phyloP scores from a whole-genome alignment of 2,888 invertebrate species.

The Auanema sp. region DNA sequence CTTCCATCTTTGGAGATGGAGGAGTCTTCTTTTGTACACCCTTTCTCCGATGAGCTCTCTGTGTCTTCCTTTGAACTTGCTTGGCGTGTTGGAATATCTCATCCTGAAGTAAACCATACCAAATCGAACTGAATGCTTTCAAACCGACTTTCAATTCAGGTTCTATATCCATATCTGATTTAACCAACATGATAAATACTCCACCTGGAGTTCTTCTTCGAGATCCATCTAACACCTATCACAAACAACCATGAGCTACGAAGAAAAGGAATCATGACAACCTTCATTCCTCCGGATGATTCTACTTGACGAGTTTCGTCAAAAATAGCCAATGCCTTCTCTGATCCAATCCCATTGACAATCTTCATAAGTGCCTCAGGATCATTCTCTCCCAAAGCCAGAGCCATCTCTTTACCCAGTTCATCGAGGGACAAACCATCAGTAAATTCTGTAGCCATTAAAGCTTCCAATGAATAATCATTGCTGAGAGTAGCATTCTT shows the following conservation, averaged over 20 bases:
- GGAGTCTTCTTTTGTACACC: too few relatives aligned
- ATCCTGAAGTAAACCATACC: not conserved
- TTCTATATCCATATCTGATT: slow-evolving; percentile 32
- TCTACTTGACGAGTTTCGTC: slow-evolving; percentile 52
- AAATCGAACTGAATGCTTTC: not conserved
- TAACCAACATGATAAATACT: slow-evolving; percentile 55
- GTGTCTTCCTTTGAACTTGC: slow-evolving; percentile 24
- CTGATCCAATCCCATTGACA: slow-evolving; percentile 43
- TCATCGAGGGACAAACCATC: slow-evolving; percentile 23
- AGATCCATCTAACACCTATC: slow-evolving; percentile 38
- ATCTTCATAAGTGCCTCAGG: slow-evolving; percentile 43
- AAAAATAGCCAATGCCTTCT: slow-evolving; percentile 45
- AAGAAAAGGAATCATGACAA: slow-evolving; percentile 11
- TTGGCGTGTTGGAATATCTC: not conserved
- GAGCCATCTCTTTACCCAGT: slow-evolving; percentile 33
- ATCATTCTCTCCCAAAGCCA: slow-evolving; percentile 42
- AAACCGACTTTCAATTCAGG: slow-evolving; percentile 32
- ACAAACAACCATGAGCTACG: not conserved
- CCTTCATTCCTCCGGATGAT: slow-evolving; percentile 53
- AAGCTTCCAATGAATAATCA: slow-evolving; percentile 20
- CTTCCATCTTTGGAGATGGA: too few relatives aligned
- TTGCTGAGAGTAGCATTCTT: not conserved
- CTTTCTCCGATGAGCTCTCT: not conserved
- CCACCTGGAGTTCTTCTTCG: slow-evolving; percentile 60
- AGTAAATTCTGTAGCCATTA: slow-evolving; percentile 27